A percentile compares a stretch with the other conserved stretches of the same genome.
Conservation (phyloP, 2,888 invertebrate genomes). For the Ophonus ardosiacus region DNA sequence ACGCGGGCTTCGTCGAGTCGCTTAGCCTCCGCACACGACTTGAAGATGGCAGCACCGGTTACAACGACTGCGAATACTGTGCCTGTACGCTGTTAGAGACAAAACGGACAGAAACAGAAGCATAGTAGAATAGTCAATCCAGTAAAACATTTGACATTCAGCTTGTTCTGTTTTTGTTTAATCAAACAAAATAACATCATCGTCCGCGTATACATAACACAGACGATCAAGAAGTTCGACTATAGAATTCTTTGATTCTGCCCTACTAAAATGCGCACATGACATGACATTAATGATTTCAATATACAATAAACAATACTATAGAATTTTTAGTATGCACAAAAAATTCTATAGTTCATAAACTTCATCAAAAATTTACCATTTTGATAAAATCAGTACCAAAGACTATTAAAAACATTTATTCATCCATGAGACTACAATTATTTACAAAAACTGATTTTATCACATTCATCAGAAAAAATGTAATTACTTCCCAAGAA, state of each 20-base stretch:
- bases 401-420: neutral
- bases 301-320: conserved; percentile 6
- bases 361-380: conserved; percentile 34
- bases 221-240: conserved; percentile 34
- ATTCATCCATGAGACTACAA: neutral
- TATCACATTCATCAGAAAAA: conserved; percentile 53
- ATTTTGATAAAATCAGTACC: conserved; percentile 53
- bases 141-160: conserved; percentile 55
- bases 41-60: conserved; percentile 75
- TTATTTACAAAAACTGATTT: conserved; percentile 17
- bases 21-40: conserved; percentile 78
- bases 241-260: conserved; percentile 50
- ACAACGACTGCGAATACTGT: conserved; percentile 77
- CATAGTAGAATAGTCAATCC: conserved; percentile 50
- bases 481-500: conserved; percentile 13
- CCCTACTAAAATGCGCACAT: conserved; percentile 9
- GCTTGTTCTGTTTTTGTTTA: conserved; percentile 60
- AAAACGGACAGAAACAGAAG: conserved; percentile 74
- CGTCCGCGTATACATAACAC: conserved; percentile 38
- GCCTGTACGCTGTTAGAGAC: conserved; percentile 77
- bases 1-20: conserved; percentile 74
- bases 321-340: conserved; percentile 45
- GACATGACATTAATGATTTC: neutral
- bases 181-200: conserved; percentile 55
- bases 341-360: conserved; percentile 54